Base-by-base conservation (phyloP, 1,140 invertebrate genomes). In the Zelostemma sp. region DNA sequence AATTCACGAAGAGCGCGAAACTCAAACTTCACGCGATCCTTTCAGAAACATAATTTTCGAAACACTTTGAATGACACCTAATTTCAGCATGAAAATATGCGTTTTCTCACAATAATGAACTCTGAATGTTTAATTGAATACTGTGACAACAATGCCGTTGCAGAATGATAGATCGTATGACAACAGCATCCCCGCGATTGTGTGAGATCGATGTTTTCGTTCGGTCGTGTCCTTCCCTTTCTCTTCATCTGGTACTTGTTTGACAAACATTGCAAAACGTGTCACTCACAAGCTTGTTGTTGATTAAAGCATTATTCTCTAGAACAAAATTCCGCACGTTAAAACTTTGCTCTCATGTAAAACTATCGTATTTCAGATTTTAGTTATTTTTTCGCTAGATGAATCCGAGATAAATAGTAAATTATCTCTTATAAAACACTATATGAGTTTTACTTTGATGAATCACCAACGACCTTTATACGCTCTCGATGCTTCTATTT, bases 161-260 rank as follows among this genome's bases (percentile, higher is more conserved):
- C 56, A 43, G 54, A 41, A 28, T 62, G 41, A 65, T 65, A 71
- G 62, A 66, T 71, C 62, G 62, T 62, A 62, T 50, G 68, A 71
- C 49, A 71, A 65, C 68, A 70, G 51, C 61, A 65, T 41, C 54
- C 54, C 60, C 58, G 38, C 33, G 31, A 33, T 25, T 19, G 41
- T 65, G 17, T 54, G 45, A 56, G 61, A 58, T 66, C 62, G 62
- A 66, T 67, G 63, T 66, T 72, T 66, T 72, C 69, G 55, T 72
- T 72, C 46, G 46, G 53, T 46, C 59, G 38, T 49, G 21, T 25
- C 41, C 56, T 60, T 64, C 58, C 62, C 49, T 61, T 49, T 62
- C 58, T 54, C 54, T 6, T 18, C 9, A 60, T 70, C 61, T 25
- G 57, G n/a, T 40, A 41, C 47, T n/a, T 53, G 55, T 59, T 61